Conservation (phyloP, 2,797 vertebrate genomes). For the Enteromius mattozi region DNA sequence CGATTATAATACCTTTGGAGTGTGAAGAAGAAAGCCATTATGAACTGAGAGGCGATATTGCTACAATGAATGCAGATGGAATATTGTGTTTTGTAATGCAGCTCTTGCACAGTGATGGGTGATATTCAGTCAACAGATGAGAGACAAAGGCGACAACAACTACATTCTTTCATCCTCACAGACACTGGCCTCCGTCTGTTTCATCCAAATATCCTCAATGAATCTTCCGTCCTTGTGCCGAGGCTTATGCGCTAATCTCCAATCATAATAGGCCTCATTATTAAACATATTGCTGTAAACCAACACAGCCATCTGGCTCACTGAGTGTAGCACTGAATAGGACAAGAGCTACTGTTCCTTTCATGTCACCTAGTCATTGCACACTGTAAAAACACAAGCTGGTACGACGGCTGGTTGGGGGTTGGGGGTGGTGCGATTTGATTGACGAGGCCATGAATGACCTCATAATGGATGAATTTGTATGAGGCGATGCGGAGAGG, state of each 20-base stretch:
- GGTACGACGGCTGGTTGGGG: slow-evolving; percentile 10
- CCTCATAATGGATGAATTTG: slow-evolving; percentile 61
- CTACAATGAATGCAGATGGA: slow-evolving; percentile 28
- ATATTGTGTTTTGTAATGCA: slow-evolving; percentile 15
- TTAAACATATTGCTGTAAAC: slow-evolving; percentile 49
- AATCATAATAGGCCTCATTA: slow-evolving; percentile 53
- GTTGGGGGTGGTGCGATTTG: slow-evolving; percentile 40
- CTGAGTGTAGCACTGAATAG: slow-evolving; percentile 27
- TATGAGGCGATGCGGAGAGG: slow-evolving; percentile 53
- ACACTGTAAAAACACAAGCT: slow-evolving; percentile 48
- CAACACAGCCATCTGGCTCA: slow-evolving; percentile 51
- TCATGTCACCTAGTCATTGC: slow-evolving; percentile 38
- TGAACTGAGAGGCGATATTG: slow-evolving; percentile 20
- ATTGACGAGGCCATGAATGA: slow-evolving; percentile 55
- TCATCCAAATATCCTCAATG: slow-evolving; percentile 37
- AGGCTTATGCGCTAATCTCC: slow-evolving; percentile 41
- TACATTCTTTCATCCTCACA: slow-evolving; percentile 29
- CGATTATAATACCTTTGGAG: slow-evolving; percentile 21
- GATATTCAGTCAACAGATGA: slow-evolving; percentile 39
- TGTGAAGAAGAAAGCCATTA: slow-evolving; percentile 31
- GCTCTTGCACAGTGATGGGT: slow-evolving; percentile 12
- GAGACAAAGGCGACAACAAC: slow-evolving; percentile 37
- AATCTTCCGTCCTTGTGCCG: slow-evolving; percentile 31
- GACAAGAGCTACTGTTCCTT: slow-evolving; percentile 49
- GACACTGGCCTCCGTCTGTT: slow-evolving; percentile 25